Conservation (phyloP, 2,888 invertebrate genomes). For the Drosophila paramelanica region DNA sequence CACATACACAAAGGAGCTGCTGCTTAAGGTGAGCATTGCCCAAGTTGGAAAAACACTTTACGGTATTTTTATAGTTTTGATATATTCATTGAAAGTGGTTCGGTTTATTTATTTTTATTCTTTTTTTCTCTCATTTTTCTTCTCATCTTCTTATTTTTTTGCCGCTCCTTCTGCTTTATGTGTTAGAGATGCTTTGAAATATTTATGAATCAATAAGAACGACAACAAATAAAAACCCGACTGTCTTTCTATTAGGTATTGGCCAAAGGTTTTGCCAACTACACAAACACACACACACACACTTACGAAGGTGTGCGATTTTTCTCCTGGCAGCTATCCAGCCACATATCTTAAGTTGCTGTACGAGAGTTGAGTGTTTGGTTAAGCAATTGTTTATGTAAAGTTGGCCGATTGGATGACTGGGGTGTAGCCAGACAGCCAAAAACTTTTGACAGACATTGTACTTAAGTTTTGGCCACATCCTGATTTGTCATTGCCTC, state of each 20-base stretch:
- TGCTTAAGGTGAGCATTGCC: constrained; percentile 66
- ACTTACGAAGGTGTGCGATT: not conserved
- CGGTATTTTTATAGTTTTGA: constrained; percentile 79
- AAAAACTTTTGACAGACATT: constrained; percentile 58
- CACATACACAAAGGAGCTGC: not conserved
- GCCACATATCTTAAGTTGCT: constrained; percentile 39
- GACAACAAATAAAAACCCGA: constrained; percentile 55
- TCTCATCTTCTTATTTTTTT: not conserved
- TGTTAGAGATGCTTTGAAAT: constrained; percentile 75
- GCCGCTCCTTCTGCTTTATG: constrained; percentile 34
- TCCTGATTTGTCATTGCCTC: constrained; percentile 28
- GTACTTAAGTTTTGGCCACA: constrained; percentile 38
- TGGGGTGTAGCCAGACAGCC: constrained; percentile 23
- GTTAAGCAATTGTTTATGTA: constrained; percentile 76
- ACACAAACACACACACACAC: constrained; percentile 5
- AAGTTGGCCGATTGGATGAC: constrained; percentile 50
- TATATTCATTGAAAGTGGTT: constrained; percentile 79
- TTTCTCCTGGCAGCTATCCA: constrained; percentile 41
- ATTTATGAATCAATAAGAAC: constrained; percentile 75
- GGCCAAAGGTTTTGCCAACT: constrained; percentile 37
- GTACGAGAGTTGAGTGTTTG: constrained; percentile 57
- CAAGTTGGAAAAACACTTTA: constrained; percentile 73
- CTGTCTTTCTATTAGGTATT: constrained; percentile 36
- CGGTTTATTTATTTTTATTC: constrained; percentile 35
- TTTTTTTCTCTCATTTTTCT: not conserved